phyloP scores from a whole-genome alignment of 2,113 vertebrate genomes.

The Terrapene triunguis region DNA sequence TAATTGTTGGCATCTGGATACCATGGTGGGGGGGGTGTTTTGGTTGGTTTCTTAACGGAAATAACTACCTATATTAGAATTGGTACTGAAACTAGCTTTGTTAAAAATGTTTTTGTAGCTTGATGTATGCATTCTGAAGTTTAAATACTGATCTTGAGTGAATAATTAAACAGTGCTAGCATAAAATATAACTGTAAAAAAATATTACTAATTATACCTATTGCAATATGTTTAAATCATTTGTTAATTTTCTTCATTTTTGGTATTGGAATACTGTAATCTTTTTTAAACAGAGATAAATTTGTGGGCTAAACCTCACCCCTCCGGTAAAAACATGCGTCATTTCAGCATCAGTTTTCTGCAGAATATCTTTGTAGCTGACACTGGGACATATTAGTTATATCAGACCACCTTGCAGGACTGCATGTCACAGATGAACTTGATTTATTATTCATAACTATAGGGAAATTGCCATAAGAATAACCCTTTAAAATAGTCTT shows the following conservation, averaged over 20 bases:
- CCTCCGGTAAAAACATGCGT: neutral
- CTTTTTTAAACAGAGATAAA: neutral
- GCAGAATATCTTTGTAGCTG: neutral
- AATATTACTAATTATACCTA: no score
- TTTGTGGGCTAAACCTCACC: neutral
- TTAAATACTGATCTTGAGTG: no score
- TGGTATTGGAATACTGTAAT: neutral
- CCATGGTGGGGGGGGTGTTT: neutral
- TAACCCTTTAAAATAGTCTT: neutral
- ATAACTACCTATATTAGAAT: neutral
- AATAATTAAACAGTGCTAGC: no score
- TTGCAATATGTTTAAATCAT: no score
- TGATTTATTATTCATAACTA: neutral
- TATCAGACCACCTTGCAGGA: neutral
- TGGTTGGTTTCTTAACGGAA: neutral
- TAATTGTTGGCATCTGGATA: neutral
- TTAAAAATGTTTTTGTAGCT: neutral
- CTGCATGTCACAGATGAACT: neutral
- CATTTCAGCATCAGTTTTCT: neutral
- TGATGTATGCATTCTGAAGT: neutral
- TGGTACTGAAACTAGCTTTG: neutral
- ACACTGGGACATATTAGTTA: neutral
- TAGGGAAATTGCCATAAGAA: neutral
- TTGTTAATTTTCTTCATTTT: neutral
- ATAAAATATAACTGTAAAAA: no score